phyloP scores from a whole-genome alignment of 37 sponge, comb jelly and placozoan species.

The Ianthella basta region DNA sequence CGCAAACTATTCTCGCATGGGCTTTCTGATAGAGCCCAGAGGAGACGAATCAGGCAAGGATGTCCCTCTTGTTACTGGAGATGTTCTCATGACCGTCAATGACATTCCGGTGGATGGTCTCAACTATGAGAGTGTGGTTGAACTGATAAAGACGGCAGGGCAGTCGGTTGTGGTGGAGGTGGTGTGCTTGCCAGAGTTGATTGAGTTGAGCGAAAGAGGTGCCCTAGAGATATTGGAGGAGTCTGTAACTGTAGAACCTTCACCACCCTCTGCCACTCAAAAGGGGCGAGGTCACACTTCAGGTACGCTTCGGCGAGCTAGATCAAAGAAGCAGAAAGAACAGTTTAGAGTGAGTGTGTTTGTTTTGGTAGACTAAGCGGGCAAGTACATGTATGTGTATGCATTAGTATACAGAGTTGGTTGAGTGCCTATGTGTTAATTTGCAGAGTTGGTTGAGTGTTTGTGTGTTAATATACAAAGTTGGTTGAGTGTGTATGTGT shows the following conservation, averaged over 20 bases:
- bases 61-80: conserved; percentile 83
- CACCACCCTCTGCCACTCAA: not conserved
- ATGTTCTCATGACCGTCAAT: conserved; percentile 91
- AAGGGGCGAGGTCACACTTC: conserved; percentile 15
- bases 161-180: conserved; percentile 66
- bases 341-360: conserved; percentile 11
- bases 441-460: not conserved
- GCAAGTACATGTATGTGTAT: conserved; percentile 32
- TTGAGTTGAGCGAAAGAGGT: conserved; percentile 79
- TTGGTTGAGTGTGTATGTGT: not conserved
- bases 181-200: conserved; percentile 81
- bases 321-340: not conserved
- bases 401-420: not conserved
- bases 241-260: not conserved
- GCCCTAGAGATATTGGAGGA: conserved; percentile 48
- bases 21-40: conserved; percentile 78
- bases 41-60: conserved; percentile 41
- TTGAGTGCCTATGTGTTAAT: not conserved
- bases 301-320: conserved; percentile 10
- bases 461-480: not conserved
- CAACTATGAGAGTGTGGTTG: conserved; percentile 83
- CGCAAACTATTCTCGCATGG: conserved; percentile 63
- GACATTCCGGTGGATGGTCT: conserved; percentile 79
- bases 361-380: not conserved
- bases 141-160: conserved; percentile 81